phyloP scores from a whole-genome alignment of 2,888 invertebrate genomes.

The Rambutsinella grinnellia region DNA sequence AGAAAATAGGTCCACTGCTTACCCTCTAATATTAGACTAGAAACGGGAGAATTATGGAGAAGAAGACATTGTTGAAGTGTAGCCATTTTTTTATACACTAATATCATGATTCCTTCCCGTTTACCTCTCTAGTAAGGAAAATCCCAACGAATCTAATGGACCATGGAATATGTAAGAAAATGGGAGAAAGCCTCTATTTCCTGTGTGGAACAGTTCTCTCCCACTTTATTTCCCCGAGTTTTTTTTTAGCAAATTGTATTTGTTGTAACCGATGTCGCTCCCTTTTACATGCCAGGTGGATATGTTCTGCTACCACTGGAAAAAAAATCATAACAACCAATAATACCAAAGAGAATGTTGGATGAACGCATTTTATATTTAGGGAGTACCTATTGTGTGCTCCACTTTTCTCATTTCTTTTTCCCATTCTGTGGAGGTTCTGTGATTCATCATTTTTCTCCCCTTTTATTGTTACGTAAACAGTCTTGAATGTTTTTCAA shows the following conservation, averaged over 20 bases:
- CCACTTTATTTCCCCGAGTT: background rate
- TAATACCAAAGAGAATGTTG: background rate
- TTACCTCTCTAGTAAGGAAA: background rate
- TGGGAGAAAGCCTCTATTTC: constrained; percentile 5
- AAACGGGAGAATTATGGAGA: background rate
- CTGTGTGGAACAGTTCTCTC: background rate
- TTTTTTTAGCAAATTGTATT: background rate
- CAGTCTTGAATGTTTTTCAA: background rate
- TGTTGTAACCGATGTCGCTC: background rate
- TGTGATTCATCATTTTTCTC: constrained; percentile 17
- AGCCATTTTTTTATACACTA: background rate
- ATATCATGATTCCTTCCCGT: background rate
- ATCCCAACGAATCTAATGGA: constrained; percentile 27
- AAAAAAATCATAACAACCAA: background rate
- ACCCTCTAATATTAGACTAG: background rate
- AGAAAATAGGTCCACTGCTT: too few relatives aligned
- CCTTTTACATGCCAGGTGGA: background rate
- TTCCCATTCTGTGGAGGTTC: background rate
- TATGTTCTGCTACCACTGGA: background rate
- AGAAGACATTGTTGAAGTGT: background rate
- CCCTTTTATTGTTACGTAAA: constrained; percentile 3
- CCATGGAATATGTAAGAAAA: constrained; percentile 37
- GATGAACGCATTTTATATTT: background rate
- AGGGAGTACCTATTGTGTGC: background rate
- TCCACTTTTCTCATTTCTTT: background rate